phyloP scores from a whole-genome alignment of 2,113 vertebrate species.

The Nycticorax nycticorax region DNA sequence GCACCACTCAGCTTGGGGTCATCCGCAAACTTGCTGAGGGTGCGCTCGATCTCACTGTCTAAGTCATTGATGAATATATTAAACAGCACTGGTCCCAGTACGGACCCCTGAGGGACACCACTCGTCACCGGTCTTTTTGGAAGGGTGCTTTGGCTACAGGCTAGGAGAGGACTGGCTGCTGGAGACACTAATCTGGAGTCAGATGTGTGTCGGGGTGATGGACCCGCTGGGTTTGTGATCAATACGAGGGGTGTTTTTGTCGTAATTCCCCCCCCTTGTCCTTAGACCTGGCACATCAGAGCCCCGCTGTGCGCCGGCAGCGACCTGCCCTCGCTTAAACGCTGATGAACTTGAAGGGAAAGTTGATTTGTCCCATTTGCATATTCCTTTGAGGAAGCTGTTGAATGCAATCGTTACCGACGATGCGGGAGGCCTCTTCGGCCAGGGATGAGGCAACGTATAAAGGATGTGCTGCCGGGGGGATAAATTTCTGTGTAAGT shows the following conservation, averaged over 20 bases:
- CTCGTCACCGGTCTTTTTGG: background rate
- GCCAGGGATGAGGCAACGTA: background rate
- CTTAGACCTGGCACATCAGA: background rate
- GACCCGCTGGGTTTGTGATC: background rate
- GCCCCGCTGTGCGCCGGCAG: background rate
- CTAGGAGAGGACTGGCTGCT: background rate
- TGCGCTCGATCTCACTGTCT: too few relatives aligned
- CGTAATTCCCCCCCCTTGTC: background rate
- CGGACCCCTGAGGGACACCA: too few relatives aligned
- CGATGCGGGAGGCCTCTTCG: background rate
- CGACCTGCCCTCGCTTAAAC: background rate
- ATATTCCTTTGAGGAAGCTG: background rate
- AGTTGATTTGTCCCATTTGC: background rate
- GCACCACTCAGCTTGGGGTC: too few relatives aligned
- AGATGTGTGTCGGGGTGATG: background rate
- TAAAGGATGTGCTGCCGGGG: background rate
- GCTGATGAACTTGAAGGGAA: background rate
- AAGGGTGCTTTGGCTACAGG: background rate
- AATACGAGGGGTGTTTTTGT: fast-evolving
- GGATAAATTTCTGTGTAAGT: background rate
- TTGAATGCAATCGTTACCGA: background rate
- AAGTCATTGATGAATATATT: too few relatives aligned
- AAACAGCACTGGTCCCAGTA: too few relatives aligned
- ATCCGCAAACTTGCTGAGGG: too few relatives aligned
- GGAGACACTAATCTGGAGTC: background rate